Evolutionary conservation across 2,797 vertebrate species (phyloP), one percentile per base, ranked within the genome.

Genomic region (Aphelocoma californica): DNA sequence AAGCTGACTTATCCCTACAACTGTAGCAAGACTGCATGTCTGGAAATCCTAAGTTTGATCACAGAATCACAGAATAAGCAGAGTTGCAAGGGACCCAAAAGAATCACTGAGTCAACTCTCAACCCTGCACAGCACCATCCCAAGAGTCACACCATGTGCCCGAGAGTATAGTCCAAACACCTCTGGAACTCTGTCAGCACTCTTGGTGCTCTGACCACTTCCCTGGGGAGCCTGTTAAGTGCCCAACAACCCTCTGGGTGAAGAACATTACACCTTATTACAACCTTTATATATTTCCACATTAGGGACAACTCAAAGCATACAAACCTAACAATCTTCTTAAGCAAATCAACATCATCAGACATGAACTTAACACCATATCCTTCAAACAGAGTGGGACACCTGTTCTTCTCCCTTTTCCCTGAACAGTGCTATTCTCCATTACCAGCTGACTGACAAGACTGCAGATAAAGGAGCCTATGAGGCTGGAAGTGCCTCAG

Each of bases 131-230:
- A 71, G 28, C 18, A 48, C 31, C 48, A 31, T 14, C 12, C 21
- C 50, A 56, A 32, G 18, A 62, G 31, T 31, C 14, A 10, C 18
- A 28, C 14, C 42, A 32, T 5, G 10, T 36, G 50, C 32, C 32
- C 0, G 0, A 13, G 7, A 16, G 26, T 34, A 36, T 3, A 32
- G 26, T 36, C 42, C 57, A 36, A 71, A 79, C 0, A 0, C 34
- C 28, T 54, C 31, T 16, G 21, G 34, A 71, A 50, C 42, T 36
- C 42, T 36, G 18, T 19, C 66, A 48, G 21, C 34, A 32, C 28
- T 67, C 50, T 40, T 47, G 6, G 15, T 19, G 18, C 10, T 36
- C 32, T 14, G 31, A 71, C 23, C 32, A 28, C 36, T 42, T 56
- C 32, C 26, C 36, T 57, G 32, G 8, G 18, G 18, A 71, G 57